Evolutionary conservation across 2,888 invertebrate species (phyloP), one percentile per base, ranked within the genome.

Genomic region (Sesia bembeciformis): DNA sequence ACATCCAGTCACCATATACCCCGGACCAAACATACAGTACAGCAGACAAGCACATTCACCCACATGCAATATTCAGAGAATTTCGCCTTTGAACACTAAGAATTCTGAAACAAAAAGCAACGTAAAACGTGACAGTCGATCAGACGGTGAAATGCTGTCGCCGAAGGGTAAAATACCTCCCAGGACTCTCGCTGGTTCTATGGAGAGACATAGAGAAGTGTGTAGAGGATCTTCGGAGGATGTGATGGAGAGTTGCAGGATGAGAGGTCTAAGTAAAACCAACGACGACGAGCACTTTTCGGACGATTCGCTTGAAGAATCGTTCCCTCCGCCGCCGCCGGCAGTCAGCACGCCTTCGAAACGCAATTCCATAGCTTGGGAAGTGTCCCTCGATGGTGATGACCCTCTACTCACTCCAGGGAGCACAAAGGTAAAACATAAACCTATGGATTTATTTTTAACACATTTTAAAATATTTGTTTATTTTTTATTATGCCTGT

Each of bases 341-440:
- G 81, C 87, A 56, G 81, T 78, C 63, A 79, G 80, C 57, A 91
- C 91, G 61, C 91, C 91, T 65, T 92, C 92, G 73, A 95, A 95
- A 86, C 91, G 95, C 68, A 93, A 94, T 74, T 95, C 95, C 74
- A 95, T 96, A 65, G 95, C 96, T 60, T 96, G 96, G 96, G 95
- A 96, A 90, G 95, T 96, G 60, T 93, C 95, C 60, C 90, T 96
- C 67, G 93, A 94, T 74, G 93, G 93, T 75, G 90, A 90, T 70
- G 93, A 93, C 75, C 92, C 93, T 56, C 88, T 93, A 50, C 91
- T 93, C 59, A 93, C 93, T 51, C 94, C 94, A 51, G 94, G 93
- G 53, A 93, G 92, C 70, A 93, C 93, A 60, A 93, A 93, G 83
- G 93, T 93, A 50, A 23, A 23, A 23, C 23, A 23, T 23, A 23